These are phyloP conservation scores for Lasioglossum marginatum DNA, from an alignment of 2,888 invertebrate genomes.

Conservation along the genomic window DNA sequence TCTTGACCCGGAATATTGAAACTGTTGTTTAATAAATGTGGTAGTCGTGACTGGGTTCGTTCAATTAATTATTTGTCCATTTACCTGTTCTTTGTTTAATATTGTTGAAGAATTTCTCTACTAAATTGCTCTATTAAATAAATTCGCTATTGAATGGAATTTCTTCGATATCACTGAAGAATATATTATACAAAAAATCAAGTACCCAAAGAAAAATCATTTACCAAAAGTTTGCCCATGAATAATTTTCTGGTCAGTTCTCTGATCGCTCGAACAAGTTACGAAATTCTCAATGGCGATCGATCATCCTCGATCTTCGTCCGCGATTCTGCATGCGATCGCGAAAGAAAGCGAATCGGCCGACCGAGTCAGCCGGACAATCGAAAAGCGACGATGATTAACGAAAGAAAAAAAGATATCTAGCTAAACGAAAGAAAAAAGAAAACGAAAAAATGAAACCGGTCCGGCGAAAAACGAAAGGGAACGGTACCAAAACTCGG, in stretches of 20 bases:
- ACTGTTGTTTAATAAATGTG: background rate
- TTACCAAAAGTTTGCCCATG: too few species aligned
- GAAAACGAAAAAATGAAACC: slow-evolving; percentile 29
- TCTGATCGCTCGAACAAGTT: background rate
- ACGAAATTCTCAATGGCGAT: background rate
- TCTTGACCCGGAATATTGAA: background rate
- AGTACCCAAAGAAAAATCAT: background rate
- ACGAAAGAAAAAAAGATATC: background rate
- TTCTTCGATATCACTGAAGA: background rate
- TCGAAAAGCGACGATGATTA: background rate
- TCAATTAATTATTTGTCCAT: background rate
- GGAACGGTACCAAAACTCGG: slow-evolving; percentile 47
- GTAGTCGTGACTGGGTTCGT: too few species aligned
- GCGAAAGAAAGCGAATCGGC: background rate
- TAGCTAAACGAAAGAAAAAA: slow-evolving; percentile 15
- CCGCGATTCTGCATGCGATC: slow-evolving; percentile 60
- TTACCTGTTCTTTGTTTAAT: background rate
- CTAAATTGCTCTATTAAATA: background rate
- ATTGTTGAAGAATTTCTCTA: background rate
- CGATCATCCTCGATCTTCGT: slow-evolving; percentile 27
- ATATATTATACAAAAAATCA: background rate
- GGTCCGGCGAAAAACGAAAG: slow-evolving; percentile 7
- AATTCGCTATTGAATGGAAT: background rate
- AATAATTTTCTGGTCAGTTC: background rate
- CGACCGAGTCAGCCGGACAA: background rate